Evolutionary conservation across 2,113 vertebrate genomes (phyloP), one percentile per base, ranked within the genome.

Genomic region (Myrmecobius fasciatus): DNA sequence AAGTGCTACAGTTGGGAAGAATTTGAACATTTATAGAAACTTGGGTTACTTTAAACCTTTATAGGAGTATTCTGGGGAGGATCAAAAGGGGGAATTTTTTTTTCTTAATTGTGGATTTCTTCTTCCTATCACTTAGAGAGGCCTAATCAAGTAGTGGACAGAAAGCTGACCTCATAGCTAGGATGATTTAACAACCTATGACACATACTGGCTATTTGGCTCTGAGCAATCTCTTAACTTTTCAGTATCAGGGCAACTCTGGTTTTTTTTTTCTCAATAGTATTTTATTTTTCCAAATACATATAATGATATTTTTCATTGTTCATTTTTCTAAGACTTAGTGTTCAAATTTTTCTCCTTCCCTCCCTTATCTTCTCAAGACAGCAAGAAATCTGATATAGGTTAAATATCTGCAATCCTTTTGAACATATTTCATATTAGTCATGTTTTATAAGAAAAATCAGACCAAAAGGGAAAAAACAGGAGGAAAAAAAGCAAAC

Each of bases 51-150:
- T 31, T 31, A 26, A 53, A 20, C 17, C 52, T 10, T 75, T 14
- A 0, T 0, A 7, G 0, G 8, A 56, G 31, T 22, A 11, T 3
- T 46, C 3, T 11, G 51, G 10, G 90, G 52, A 17, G 11, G 24
- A 51, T 31, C 12, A 3, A 0, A 11, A 75, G 48, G 8, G 28
- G 31, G 1, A 1, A 43, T 67, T 17, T 25, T 75, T 53, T 43
- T 53, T 31, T n/a, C 14, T 75, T 83, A 6, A 22, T 43, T 43
- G 36, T 83, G 22, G 2, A 17, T 83, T 43, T 43, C 17, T 83
- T 43, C 20, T 83, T 14, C 60, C 1, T 43, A 83, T 83, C 36
- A 83, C 36, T 6, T 43, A n/a, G 31, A 67, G 14, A 67, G 60
- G 14, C 36, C 36, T n/a, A 22, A 20, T 83, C 17, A 83, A 22